These are phyloP conservation scores for Anarhynchus alexandrinus DNA, from an alignment of 2,113 vertebrate genomes.

Conservation along the genomic window DNA sequence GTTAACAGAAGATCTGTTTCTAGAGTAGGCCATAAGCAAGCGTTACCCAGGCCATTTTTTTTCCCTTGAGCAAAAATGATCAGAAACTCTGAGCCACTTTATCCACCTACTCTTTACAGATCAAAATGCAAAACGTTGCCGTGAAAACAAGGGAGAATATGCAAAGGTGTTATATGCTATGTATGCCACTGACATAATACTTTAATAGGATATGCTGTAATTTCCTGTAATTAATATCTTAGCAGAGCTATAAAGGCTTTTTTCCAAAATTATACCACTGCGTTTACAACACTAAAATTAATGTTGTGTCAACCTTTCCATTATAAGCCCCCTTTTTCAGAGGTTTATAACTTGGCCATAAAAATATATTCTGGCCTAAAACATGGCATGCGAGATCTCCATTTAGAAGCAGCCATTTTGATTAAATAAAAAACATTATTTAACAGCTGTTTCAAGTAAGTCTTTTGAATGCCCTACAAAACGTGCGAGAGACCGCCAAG, in stretches of 20 bases:
- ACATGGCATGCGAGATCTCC: slow-evolving; percentile 12
- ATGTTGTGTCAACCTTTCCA: slow-evolving; percentile 78
- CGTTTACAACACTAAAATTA: slow-evolving; percentile 72
- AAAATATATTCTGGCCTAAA: slow-evolving; percentile 59
- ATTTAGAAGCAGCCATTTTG: slow-evolving; percentile 30
- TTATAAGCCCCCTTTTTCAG: slow-evolving; percentile 61
- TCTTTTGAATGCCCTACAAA: background rate
- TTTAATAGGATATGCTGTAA: slow-evolving; percentile 78
- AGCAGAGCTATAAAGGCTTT: slow-evolving; percentile 67
- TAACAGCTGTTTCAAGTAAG: background rate
- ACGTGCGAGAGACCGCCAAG: background rate
- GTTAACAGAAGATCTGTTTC: background rate
- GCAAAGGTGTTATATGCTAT: slow-evolving; percentile 70
- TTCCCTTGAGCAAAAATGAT: background rate
- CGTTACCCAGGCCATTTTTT: background rate
- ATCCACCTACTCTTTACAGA: slow-evolving; percentile 45
- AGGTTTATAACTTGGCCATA: slow-evolving; percentile 63
- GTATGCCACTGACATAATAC: slow-evolving; percentile 74
- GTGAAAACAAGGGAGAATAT: slow-evolving; percentile 67
- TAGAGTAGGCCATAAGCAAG: background rate
- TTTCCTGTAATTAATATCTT: slow-evolving; percentile 80
- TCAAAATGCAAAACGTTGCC: slow-evolving; percentile 51
- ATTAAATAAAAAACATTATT: slow-evolving; percentile 33
- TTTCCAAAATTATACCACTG: slow-evolving; percentile 73
- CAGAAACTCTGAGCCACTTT: slow-evolving; percentile 49